Conservation (phyloP, 2,113 vertebrate genomes). For the Trichomycterus rosablanca region DNA sequence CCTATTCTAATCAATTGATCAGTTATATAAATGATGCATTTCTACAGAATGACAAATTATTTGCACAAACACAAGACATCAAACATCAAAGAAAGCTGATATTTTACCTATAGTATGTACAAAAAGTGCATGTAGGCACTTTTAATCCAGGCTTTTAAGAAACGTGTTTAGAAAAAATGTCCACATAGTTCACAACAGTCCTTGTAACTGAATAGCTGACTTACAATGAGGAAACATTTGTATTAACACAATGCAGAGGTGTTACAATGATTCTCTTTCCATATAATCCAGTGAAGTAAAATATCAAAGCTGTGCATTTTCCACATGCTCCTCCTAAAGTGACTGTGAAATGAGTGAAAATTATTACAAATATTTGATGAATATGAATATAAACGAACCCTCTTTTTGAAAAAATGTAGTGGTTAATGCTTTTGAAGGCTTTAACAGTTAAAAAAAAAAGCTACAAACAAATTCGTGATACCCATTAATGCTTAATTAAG, state of each 20-base stretch:
- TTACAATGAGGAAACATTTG: too few species aligned
- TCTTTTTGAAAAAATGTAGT: not conserved
- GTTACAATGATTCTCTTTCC: too few species aligned
- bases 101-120: conserved; percentile 84
- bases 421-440: conserved; percentile 26
- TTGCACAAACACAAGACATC: conserved; percentile 72
- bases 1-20: conserved; percentile 59
- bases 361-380: too few species aligned
- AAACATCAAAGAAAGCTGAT: conserved; percentile 61
- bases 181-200: conserved; percentile 71
- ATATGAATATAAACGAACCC: too few species aligned
- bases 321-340: not conserved
- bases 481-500: not conserved
- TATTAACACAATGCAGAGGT: too few species aligned
- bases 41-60: conserved; percentile 70
- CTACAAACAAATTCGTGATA: conserved; percentile 40
- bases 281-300: not conserved
- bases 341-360: too few species aligned
- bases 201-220: too few species aligned
- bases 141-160: conserved; percentile 83
- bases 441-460: not conserved
- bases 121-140: conserved; percentile 88
- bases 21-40: conserved; percentile 54
- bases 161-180: conserved; percentile 52
- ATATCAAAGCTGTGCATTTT: conserved; percentile 4